Percentiles rank a stretch among this genome's conserved stretches.
Evolutionary conservation across 2,113 vertebrate species (phyloP).

Genomic region (Hystrix brachyura): DNA sequence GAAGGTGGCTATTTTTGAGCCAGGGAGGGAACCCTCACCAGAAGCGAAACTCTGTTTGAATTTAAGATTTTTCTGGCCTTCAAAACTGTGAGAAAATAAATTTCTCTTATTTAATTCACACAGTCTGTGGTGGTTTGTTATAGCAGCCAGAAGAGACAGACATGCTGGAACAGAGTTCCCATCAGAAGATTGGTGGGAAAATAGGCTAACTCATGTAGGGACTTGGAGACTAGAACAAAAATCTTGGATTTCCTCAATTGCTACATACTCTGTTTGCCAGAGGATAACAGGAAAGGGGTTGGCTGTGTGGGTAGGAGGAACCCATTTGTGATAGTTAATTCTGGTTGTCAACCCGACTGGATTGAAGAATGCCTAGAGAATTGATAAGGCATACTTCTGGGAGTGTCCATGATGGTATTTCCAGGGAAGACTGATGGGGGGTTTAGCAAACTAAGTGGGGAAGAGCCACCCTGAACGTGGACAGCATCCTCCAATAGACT

Average conservation of each 20-base stretch:
- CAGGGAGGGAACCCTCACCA: background rate
- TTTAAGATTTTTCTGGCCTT: background rate
- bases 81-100: background rate
- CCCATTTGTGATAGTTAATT: background rate
- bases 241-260: conserved; percentile 21
- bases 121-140: background rate
- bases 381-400: background rate
- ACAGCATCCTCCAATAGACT: no score
- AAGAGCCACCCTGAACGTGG: background rate
- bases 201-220: background rate
- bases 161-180: background rate
- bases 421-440: background rate
- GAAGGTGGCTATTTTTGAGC: background rate
- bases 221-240: background rate
- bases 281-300: background rate
- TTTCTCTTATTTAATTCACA: background rate
- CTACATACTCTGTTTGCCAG: background rate
- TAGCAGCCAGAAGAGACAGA: background rate
- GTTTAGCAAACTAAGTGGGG: background rate
- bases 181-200: background rate
- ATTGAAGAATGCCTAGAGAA: background rate
- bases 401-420: background rate
- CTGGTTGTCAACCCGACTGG: background rate
- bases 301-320: background rate
- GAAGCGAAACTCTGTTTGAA: background rate